phyloP scores from a whole-genome alignment of 2,888 invertebrate genomes.

The Drymonia ruficornis region DNA sequence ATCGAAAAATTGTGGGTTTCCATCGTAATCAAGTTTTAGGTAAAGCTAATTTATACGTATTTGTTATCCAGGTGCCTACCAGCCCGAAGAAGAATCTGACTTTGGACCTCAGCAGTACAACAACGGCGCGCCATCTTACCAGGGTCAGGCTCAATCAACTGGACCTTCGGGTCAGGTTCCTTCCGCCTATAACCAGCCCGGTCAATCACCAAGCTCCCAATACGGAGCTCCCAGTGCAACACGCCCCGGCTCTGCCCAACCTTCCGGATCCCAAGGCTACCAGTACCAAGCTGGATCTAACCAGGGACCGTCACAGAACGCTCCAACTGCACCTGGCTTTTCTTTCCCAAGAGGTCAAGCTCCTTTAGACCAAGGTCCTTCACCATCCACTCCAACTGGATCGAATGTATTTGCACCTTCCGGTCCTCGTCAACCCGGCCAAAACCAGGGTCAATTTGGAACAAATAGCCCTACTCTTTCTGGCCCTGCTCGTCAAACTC shows the following conservation, averaged over 20 bases:
- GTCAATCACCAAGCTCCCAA: conserved; percentile 16
- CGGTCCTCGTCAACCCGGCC: conserved; percentile 3
- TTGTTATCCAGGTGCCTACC: conserved; percentile 68
- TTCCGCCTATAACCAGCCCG: background rate
- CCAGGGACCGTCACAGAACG: conserved; percentile 33
- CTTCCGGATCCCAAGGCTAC: conserved; percentile 17
- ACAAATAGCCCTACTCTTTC: background rate
- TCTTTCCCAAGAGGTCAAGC: conserved; percentile 6
- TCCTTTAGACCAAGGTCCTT: conserved; percentile 23
- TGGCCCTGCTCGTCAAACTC: conserved; percentile 13
- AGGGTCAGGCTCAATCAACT: conserved; percentile 22
- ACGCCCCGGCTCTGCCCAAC: background rate
- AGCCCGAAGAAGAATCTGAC: conserved; percentile 63
- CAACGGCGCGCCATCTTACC: conserved; percentile 24
- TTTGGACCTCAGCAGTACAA: conserved; percentile 43
- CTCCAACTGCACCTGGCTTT: conserved; percentile 8
- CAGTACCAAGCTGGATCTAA: conserved; percentile 35
- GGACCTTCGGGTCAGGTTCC: conserved; percentile 11
- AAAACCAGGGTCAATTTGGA: background rate
- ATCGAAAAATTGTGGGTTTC: no score
- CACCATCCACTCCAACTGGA: conserved; percentile 10
- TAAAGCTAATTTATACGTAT: background rate
- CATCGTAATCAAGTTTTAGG: background rate
- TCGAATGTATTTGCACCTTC: conserved; percentile 8
- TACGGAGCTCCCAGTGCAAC: conserved; percentile 6